Evolutionary conservation across 1,140 invertebrate species (phyloP).

Genomic region (Microplitis demolitor): DNA sequence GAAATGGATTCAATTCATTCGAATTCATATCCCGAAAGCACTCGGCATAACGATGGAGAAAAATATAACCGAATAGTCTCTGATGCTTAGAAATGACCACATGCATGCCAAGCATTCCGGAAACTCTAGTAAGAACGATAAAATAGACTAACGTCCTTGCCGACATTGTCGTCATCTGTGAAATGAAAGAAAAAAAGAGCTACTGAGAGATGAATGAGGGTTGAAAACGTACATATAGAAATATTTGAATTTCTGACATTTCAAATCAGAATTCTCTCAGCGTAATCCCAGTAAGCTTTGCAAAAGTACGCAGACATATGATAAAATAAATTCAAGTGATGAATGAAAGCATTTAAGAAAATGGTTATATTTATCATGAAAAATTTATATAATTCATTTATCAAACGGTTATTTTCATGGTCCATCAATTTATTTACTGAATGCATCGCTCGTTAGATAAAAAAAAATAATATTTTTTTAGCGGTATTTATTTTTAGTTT

Average conservation of each 20-base stretch:
- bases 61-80: conserved; percentile 4
- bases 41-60: not conserved
- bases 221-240: no score
- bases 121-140: no score
- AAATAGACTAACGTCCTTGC: no score
- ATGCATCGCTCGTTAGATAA: not conserved
- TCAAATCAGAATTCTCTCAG: no score
- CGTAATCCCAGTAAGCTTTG: no score
- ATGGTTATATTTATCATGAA: not conserved
- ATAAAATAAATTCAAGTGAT: no score
- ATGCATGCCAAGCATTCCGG: conserved; percentile 49
- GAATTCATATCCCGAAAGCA: not conserved
- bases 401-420: not conserved
- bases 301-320: no score
- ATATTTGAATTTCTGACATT: no score
- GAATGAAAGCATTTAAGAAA: not conserved
- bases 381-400: not conserved
- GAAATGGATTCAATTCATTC: not conserved
- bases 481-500: not conserved
- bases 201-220: no score
- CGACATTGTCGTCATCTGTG: no score
- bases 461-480: not conserved
- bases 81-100: conserved; percentile 51
- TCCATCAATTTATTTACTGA: not conserved
- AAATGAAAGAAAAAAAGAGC: no score